A percentile compares a stretch with the other conserved stretches of the same genome.
Evolutionary conservation across 1,140 invertebrate genomes (phyloP).

Genomic region (Aradophagus sp.): DNA sequence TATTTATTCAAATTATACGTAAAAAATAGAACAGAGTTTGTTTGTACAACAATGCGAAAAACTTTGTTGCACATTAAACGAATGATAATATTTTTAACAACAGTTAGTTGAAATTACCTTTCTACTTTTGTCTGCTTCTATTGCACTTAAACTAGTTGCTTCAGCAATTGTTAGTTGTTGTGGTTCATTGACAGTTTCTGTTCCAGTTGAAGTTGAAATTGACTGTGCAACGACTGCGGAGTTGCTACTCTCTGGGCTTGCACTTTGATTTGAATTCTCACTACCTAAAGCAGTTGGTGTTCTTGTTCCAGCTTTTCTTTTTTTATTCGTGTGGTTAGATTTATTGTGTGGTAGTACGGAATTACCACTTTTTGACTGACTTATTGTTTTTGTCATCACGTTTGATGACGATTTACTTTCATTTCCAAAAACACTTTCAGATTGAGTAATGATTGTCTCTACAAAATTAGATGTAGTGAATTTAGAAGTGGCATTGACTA

Average conservation of each 20-base stretch:
- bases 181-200: slow-evolving; percentile 43
- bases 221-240: slow-evolving; percentile 62
- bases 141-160: slow-evolving; percentile 63
- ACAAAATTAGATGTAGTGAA: slow-evolving; percentile 77
- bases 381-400: slow-evolving; percentile 25
- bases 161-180: slow-evolving; percentile 65
- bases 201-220: slow-evolving; percentile 51
- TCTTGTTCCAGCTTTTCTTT: slow-evolving; percentile 68
- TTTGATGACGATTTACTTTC: slow-evolving; percentile 58
- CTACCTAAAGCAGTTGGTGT: slow-evolving; percentile 68
- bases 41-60: too few species aligned
- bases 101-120: slow-evolving; percentile 53
- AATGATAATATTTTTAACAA: neutral
- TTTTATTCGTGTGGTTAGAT: slow-evolving; percentile 66
- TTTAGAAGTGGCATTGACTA: slow-evolving; percentile 67
- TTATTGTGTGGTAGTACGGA: slow-evolving; percentile 53
- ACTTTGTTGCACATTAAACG: neutral
- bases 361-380: slow-evolving; percentile 61
- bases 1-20: too few species aligned
- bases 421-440: slow-evolving; percentile 71
- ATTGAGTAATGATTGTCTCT: slow-evolving; percentile 73
- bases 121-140: slow-evolving; percentile 65
- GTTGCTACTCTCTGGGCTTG: slow-evolving; percentile 66
- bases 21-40: too few species aligned
- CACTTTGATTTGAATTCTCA: slow-evolving; percentile 70